Base-by-base conservation (phyloP, 2,888 invertebrate genomes). In the Protophormia terraenovae region DNA sequence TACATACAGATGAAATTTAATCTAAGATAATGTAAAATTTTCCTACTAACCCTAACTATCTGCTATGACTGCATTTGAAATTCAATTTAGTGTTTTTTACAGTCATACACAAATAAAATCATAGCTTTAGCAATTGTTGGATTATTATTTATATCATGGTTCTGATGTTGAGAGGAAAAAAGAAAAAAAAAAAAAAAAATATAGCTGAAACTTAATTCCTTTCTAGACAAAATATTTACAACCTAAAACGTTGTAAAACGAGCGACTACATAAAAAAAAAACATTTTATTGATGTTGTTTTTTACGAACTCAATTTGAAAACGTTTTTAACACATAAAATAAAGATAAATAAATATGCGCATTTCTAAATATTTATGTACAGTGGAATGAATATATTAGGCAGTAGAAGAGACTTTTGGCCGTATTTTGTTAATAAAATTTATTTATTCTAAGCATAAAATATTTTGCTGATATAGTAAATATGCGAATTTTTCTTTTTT, bases 301-400 rank as follows among this genome's bases (percentile, higher is more conserved):
- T 16, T 27, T 72, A 55, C 60, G 35, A 60, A 60, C 35, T 76
- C 76, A 76, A 76, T 66, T 66, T 66, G 41, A 62, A 62, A 64
- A 60, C 62, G 35, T 62, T 53, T 66, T 50, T 12, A 76, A 62
- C 14, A 50, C 47, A 64, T 64, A 76, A 76, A 76, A 76, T 38
- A 64, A n/a, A n/a, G n/a, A n/a, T 32, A 35, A 53, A 62, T 35
- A 75, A 75, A 75, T 75, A 75, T 62, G 71, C 71, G 41, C 22
- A 64, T 60, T 60, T 35, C 16, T 32, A 60, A 32, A 32, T 24
- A 29, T n/a, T n/a, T n/a, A n/a, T n/a, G n/a, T n/a, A 8, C 4
- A 53, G 0, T n/a, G 5, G n/a, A 7, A 32, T n/a, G n/a, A 19
- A 35, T 14, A 22, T 50, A 4, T 22, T 22, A 22, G 50, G 50